phyloP scores from a whole-genome alignment of 2,888 invertebrate genomes.

The Portevinia maculata region DNA sequence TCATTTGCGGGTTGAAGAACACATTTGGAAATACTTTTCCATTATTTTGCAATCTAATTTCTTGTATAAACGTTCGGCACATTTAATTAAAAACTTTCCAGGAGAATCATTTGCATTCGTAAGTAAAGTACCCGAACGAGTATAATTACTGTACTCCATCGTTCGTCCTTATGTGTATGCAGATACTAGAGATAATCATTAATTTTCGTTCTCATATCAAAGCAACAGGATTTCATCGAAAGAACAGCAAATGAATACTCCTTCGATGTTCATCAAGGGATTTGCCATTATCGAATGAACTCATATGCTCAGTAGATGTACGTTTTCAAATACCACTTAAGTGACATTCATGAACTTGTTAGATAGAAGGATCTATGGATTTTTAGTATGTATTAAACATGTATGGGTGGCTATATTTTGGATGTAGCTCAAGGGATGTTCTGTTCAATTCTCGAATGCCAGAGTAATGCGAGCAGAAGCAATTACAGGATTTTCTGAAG shows the following conservation, averaged over 20 bases:
- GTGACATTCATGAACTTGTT: conserved; percentile 63
- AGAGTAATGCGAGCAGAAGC: conserved; percentile 14
- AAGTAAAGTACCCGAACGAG: background rate
- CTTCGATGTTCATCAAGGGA: conserved; percentile 58
- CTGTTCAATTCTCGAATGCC: background rate
- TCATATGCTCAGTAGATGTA: conserved; percentile 20
- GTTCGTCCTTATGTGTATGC: background rate
- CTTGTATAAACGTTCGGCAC: conserved; percentile 54
- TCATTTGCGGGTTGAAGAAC: no score
- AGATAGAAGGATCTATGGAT: conserved; percentile 21
- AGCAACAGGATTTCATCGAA: conserved; percentile 38
- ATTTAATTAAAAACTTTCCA: conserved; percentile 65
- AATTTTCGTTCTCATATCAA: conserved; percentile 13
- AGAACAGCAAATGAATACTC: conserved; percentile 14
- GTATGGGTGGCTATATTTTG: no score
- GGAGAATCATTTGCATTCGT: conserved; percentile 55
- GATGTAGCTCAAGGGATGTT: background rate
- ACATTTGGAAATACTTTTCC: conserved; percentile 44
- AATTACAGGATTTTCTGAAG: conserved; percentile 10
- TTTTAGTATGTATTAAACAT: background rate
- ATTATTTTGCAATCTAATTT: conserved; percentile 70
- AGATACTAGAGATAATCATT: conserved; percentile 36
- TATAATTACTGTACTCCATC: background rate
- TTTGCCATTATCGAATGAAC: conserved; percentile 57
- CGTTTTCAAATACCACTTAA: conserved; percentile 67